Evolutionary conservation across 2,888 invertebrate species (phyloP).

Genomic region (Adelognathus sp.): DNA sequence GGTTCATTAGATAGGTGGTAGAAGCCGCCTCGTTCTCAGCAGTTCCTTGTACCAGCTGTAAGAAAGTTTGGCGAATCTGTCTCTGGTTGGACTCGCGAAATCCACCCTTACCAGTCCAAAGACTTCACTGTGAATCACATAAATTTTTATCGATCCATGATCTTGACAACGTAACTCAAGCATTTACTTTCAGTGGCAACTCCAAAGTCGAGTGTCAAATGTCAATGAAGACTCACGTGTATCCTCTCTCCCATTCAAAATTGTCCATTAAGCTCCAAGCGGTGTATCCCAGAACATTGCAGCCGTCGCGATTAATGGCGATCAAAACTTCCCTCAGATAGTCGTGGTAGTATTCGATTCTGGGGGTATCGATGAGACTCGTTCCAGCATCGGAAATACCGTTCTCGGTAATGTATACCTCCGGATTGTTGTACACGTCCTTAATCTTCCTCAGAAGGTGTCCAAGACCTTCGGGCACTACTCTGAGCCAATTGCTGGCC

Average conservation of each 20-base stretch:
- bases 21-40: slow-evolving; percentile 80
- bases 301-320: slow-evolving; percentile 81
- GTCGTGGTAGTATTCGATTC: slow-evolving; percentile 73
- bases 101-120: slow-evolving; percentile 89
- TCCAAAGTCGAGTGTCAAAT: background rate
- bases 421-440: slow-evolving; percentile 75
- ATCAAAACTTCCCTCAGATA: slow-evolving; percentile 82
- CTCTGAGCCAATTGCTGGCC: slow-evolving; percentile 85
- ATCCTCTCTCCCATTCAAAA: slow-evolving; percentile 86
- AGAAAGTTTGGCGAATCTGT: slow-evolving; percentile 86
- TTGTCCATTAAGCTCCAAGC: slow-evolving; percentile 86
- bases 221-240: slow-evolving; percentile 78
- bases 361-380: slow-evolving; percentile 65
- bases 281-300: slow-evolving; percentile 83
- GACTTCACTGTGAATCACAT: slow-evolving; percentile 76
- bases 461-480: slow-evolving; percentile 80
- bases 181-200: too few relatives aligned
- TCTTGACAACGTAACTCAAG: too few relatives aligned
- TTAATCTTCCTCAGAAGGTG: slow-evolving; percentile 78
- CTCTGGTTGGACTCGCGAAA: slow-evolving; percentile 83
- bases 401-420: slow-evolving; percentile 79
- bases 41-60: slow-evolving; percentile 83
- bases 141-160: background rate
- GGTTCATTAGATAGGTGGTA: too few relatives aligned
- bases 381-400: slow-evolving; percentile 73